Base-by-base conservation (phyloP, 30 jellyfish, hydroid and myxozoan species). In the Aurelia aurita region DNA sequence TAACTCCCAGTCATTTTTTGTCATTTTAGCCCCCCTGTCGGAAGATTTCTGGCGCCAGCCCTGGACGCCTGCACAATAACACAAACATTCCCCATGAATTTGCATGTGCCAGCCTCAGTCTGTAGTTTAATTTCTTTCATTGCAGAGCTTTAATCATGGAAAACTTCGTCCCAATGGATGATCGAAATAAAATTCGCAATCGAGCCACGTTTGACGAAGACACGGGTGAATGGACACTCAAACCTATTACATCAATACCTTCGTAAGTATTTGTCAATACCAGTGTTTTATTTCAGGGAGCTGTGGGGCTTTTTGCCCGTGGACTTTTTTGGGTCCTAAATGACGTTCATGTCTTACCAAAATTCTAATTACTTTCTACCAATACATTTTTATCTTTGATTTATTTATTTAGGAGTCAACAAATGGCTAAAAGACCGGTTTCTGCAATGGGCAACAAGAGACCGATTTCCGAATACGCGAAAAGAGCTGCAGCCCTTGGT, bases 391-490 rank as follows among this genome's bases (percentile, higher is more conserved):
- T 39, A 39, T 39, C 51, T 4, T 39, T 39, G 51, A n/a, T 39
- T 39, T 39, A 2, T 39, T 6, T 39, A 58, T 55, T 22, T 19
- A 88, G 97, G 71, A 70, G 79, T 72, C 99, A 94, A 81, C 99
- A 94, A 60, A 94, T 94, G 99, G 96, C 97, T 12, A 94, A 89
- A 58, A 75, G 99, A 21, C 99, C 99, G 0, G 97, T 89, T 11
- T 94, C 99, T n/a, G 99, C 99, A 23, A 78, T 94, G 72, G 99
- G 99, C 39, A 88, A 94, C 74, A 94, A 94, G 39, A 67, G 99
- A 20, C 97, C 99, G 18, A 84, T 94, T 15, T 87, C 99, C 5
- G 97, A 94, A 68, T 89, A 89, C 72, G 99, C 99, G 21, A 84
- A 86, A 49, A 46, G 80, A 79, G 99, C 99, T 8, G 99, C 99